Percentiles rank a stretch among this genome's conserved stretches.
Conservation (phyloP, 2,113 vertebrate species). For the Lathamus discolor region DNA sequence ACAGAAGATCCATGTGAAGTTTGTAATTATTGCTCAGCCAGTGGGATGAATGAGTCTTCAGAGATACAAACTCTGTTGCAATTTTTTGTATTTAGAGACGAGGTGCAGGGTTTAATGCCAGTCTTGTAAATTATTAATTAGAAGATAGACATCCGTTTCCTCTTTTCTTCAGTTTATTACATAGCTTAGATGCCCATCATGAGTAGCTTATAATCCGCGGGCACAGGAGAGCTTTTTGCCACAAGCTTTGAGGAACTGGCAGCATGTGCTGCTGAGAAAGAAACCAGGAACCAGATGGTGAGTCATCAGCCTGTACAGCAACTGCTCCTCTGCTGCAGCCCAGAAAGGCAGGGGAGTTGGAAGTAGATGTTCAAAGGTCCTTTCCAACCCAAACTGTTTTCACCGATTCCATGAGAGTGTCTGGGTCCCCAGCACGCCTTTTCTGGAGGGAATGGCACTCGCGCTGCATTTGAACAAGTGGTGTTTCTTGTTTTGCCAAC, state of each 20-base stretch:
- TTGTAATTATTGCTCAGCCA: not conserved
- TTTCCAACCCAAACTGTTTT: not conserved
- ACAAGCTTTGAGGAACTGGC: not conserved
- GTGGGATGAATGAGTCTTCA: not conserved
- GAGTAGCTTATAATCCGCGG: not conserved
- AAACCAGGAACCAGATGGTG: slow-evolving; percentile 6
- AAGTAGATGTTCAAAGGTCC: not conserved
- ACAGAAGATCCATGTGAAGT: not conserved
- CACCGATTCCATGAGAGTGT: not conserved
- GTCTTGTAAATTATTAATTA: not conserved
- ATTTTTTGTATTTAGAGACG: not conserved
- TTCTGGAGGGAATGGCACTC: not conserved
- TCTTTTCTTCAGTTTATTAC: not conserved
- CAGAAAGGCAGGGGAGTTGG: not conserved
- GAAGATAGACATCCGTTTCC: not conserved
- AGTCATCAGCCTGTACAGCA: not conserved
- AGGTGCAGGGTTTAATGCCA: not conserved
- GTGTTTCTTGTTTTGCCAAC: slow-evolving; percentile 17
- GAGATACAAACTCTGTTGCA: not conserved
- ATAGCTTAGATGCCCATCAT: not conserved
- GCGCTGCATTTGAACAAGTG: not conserved
- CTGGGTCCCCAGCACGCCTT: not conserved
- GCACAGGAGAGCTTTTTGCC: not conserved
- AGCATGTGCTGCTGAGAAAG: not conserved
- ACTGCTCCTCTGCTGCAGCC: not conserved